Percentiles rank a stretch among this genome's conserved stretches.
These are phyloP conservation scores for Perca flavescens DNA, from an alignment of 2,113 vertebrate genomes.

Conservation along the genomic window DNA sequence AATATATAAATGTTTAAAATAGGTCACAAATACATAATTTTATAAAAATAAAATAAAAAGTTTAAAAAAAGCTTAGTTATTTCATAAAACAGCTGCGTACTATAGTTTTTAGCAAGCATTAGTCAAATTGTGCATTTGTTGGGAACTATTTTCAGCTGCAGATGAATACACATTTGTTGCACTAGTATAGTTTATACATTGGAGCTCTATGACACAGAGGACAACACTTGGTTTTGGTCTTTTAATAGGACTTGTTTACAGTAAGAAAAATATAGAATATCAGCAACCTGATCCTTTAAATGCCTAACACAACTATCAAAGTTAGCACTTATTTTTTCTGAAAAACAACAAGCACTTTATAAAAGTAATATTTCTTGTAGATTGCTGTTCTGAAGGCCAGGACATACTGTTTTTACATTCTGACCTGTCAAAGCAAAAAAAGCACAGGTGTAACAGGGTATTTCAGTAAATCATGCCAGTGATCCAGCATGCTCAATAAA, in stretches of 20 bases:
- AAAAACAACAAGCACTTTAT: neutral
- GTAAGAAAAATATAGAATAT: neutral
- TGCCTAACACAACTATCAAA: neutral
- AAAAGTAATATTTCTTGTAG: neutral
- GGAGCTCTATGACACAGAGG: neutral
- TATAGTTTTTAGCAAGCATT: neutral
- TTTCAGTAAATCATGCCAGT: slow-evolving; percentile 8
- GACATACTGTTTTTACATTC: neutral
- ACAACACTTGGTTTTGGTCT: neutral
- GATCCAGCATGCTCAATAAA: neutral
- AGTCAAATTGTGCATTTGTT: neutral
- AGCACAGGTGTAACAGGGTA: neutral
- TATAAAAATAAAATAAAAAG: neutral
- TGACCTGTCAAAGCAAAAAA: neutral
- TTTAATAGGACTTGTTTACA: neutral
- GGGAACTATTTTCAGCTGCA: neutral
- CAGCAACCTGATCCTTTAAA: neutral
- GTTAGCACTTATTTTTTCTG: neutral
- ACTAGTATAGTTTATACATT: too few species aligned
- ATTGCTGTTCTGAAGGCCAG: neutral
- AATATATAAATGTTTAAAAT: neutral
- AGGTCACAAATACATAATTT: neutral
- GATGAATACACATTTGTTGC: neutral
- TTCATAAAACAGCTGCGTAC: neutral
- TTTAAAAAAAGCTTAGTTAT: neutral